Evolutionary conservation across 2,113 vertebrate genomes (phyloP), one percentile per base, ranked within the genome.

Genomic region (Euleptes europaea): DNA sequence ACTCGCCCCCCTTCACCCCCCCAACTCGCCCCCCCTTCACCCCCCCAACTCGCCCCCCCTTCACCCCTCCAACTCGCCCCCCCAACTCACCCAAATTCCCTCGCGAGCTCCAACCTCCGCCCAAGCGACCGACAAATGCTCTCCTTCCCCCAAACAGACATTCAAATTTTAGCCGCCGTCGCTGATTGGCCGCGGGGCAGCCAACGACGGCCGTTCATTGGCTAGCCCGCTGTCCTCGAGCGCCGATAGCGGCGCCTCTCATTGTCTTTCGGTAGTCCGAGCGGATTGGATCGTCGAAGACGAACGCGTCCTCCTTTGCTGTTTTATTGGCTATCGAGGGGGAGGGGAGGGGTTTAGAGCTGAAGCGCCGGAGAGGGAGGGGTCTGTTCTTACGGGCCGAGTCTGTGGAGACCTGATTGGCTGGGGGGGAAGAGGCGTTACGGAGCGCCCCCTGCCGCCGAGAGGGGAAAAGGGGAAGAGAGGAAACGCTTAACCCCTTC

Each of bases 111-210:
- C 14, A 74, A 10, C n/a, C 49, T 49, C 10, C 42, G 4, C 5
- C 5, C 21, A 3, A 51, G n/a, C 47, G 11, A 1, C 0, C 42
- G 60, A 63, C 60, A 1, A 9, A 63, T 1, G 5, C 23, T 28
- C 26, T 1, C 14, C 19, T 6, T 2, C 35, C 23, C 47, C 42
- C 3, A 57, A 0, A 3, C 72, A 78, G 76, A 5, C 76, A 84
- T 94, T 94, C 90, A 93, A 95, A 94, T 88, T 38, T 88, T 82
- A 13, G 2, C 51, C 2, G 1, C 0, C 72, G 3, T 3, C 4
- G 13, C 54, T 13, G 51, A 87, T 71, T 87, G 85, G 80, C 51
- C 11, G 10, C 1, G 4, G 9, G 15, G 28, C 6, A 26, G 6
- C 1, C 14, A 23, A 2, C 4, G 9, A 28, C 23, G 28, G 15